These are phyloP conservation scores for Poecile montanus DNA, from an alignment of 2,797 vertebrate genomes.

Conservation along the genomic window DNA sequence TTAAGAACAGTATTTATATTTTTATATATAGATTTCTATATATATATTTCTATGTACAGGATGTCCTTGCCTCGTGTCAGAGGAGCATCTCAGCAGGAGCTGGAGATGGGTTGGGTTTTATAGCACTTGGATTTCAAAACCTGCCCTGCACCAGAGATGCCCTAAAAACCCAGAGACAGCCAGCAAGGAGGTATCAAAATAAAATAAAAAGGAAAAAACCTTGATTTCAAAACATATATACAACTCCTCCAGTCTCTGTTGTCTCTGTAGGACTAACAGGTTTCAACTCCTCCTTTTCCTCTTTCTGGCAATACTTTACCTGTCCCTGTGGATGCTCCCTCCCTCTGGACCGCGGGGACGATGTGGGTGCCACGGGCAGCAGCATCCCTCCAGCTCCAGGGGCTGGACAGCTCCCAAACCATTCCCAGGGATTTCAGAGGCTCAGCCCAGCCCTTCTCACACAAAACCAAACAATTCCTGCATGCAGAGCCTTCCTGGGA, in stretches of 20 bases:
- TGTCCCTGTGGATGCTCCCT: background rate
- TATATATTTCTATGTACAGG: conserved; percentile 62
- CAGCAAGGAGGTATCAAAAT: conserved; percentile 27
- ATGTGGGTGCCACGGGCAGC: background rate
- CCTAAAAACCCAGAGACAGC: conserved; percentile 10
- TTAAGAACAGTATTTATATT: conserved; percentile 62
- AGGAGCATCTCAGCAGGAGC: background rate
- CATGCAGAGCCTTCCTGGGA: rapidly evolving
- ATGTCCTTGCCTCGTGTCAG: background rate
- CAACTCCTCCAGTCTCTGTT: conserved; percentile 3
- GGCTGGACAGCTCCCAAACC: background rate
- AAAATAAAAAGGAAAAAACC: background rate
- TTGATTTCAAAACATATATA: conserved; percentile 22
- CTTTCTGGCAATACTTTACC: background rate
- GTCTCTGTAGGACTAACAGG: background rate
- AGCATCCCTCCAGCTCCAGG: background rate
- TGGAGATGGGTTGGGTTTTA: background rate
- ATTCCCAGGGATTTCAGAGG: background rate
- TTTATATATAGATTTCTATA: conserved; percentile 59
- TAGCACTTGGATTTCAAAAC: conserved; percentile 49
- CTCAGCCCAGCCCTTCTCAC: background rate
- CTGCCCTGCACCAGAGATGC: conserved; percentile 28
- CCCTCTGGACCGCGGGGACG: background rate
- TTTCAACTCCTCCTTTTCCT: background rate
- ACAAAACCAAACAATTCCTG: background rate